phyloP scores from a whole-genome alignment of 2,888 invertebrate genomes.

The Orchesella flavescens region DNA sequence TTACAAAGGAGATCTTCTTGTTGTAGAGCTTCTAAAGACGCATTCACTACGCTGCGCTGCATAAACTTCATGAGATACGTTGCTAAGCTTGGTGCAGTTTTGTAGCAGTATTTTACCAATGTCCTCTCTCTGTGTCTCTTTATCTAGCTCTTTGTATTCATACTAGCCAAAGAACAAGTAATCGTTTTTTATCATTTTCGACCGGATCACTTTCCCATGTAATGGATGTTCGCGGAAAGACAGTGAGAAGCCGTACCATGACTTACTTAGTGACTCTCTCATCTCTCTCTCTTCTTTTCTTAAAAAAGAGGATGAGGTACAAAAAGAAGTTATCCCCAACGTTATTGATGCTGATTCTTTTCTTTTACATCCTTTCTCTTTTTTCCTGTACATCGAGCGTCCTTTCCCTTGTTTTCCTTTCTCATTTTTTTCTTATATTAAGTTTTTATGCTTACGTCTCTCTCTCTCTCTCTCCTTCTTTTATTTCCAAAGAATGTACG shows the following conservation, averaged over 20 bases:
- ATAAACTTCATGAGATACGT: no score
- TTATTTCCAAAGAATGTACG: background rate
- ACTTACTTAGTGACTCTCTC: constrained; percentile 5
- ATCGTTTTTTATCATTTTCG: no score
- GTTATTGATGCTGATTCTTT: constrained; percentile 34
- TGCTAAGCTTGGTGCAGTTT: no score
- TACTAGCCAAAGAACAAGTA: no score
- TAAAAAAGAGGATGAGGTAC: constrained; percentile 9
- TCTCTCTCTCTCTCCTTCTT: constrained; percentile 4
- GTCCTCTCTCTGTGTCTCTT: no score
- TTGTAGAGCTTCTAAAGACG: no score
- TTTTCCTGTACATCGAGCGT: constrained; percentile 14
- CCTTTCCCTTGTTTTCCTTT: constrained; percentile 28
- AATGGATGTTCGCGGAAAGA: no score
- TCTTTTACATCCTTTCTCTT: constrained; percentile 1
- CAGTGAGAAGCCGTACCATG: constrained; percentile 1
- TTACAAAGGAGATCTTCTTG: no score
- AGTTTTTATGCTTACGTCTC: constrained; percentile 19
- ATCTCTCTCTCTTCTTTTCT: background rate
- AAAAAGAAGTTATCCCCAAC: constrained; percentile 26
- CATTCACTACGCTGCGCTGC: no score
- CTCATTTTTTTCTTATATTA: constrained; percentile 30
- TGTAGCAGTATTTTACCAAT: no score
- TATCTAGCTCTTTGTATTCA: no score
- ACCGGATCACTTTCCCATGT: no score